phyloP scores from a whole-genome alignment of 2,797 vertebrate genomes.

The Muraenolepis orangiensis region DNA sequence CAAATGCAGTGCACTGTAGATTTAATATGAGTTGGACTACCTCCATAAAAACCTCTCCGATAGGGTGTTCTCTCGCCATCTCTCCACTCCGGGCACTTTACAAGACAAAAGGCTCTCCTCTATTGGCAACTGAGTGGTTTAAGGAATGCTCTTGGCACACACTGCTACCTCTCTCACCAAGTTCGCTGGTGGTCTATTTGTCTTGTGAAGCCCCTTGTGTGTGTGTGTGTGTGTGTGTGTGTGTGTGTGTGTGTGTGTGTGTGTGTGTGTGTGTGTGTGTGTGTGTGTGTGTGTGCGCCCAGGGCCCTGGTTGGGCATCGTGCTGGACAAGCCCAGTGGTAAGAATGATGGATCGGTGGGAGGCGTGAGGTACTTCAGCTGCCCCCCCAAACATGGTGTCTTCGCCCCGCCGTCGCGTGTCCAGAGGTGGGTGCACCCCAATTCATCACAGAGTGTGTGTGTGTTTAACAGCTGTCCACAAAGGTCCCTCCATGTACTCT shows the following conservation, averaged over 20 bases:
- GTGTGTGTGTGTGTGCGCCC: constrained; percentile 19
- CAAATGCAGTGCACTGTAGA: neutral
- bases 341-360: constrained; percentile 95
- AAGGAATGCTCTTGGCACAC: neutral
- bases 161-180: neutral
- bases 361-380: constrained; percentile 90
- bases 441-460: neutral
- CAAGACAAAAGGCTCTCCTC: constrained; percentile 4
- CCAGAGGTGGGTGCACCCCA: constrained; percentile 79
- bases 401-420: constrained; percentile 94
- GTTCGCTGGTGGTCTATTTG: neutral
- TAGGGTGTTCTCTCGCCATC: neutral
- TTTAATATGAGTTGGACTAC: neutral
- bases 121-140: constrained; percentile 8
- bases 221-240: constrained; percentile 13
- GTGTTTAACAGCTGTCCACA: neutral
- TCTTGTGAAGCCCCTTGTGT: neutral
- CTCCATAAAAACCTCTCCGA: neutral
- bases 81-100: neutral
- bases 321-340: constrained; percentile 91
- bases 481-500: neutral
- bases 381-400: constrained; percentile 87
- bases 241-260: constrained; percentile 16
- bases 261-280: constrained; percentile 1
- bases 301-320: constrained; percentile 94